Percentiles rank a stretch among this genome's conserved stretches.
Evolutionary conservation across 2,113 vertebrate genomes (phyloP).

Genomic region (Craseonycteris thonglongyai): DNA sequence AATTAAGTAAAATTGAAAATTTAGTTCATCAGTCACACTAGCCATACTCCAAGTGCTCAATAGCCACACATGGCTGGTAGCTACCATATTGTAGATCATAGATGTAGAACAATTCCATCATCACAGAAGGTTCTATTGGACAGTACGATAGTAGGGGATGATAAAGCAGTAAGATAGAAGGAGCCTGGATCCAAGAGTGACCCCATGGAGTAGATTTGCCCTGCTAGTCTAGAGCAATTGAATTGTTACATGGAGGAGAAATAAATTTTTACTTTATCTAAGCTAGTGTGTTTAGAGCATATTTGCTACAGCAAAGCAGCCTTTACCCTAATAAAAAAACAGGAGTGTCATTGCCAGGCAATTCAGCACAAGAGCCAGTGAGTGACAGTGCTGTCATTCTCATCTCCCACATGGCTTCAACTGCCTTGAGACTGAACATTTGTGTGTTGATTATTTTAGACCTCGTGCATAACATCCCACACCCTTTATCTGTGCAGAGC

Average conservation of each 20-base stretch:
- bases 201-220: not conserved
- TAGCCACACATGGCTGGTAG: not conserved
- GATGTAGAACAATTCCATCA: not conserved
- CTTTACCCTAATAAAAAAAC: not conserved
- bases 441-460: not conserved
- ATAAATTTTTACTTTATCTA: not conserved
- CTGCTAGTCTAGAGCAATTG: not conserved
- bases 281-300: not conserved
- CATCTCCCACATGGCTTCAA: not conserved
- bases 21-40: not conserved
- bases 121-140: not conserved
- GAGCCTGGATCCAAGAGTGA: not conserved
- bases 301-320: not conserved
- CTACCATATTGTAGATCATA: not conserved
- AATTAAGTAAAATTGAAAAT: not conserved
- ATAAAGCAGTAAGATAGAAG: not conserved
- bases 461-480: not conserved
- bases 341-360: not conserved
- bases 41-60: not conserved
- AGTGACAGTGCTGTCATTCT: not conserved
- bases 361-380: not conserved
- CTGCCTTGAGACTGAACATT: not conserved
- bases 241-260: not conserved
- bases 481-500: not conserved
- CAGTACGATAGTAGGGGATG: not conserved